A percentile compares a stretch with the other conserved stretches of the same genome.
Evolutionary conservation across 2,113 vertebrate genomes (phyloP).

Genomic region (Grammomys surdaster): DNA sequence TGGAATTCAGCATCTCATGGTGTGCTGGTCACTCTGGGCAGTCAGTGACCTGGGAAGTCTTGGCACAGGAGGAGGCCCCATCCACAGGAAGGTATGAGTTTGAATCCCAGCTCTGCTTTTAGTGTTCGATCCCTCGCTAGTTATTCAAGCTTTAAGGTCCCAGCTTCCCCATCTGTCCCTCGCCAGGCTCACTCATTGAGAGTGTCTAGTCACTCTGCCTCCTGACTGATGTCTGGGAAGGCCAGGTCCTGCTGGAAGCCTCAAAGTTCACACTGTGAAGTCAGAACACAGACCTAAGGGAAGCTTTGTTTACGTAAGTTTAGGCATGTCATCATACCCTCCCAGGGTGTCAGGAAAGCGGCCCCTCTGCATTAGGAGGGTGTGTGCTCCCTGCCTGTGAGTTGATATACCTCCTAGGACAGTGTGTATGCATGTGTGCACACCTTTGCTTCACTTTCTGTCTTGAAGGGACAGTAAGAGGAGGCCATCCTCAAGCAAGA

Average conservation of each 20-base stretch:
- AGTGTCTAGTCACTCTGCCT: neutral
- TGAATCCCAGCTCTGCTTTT: neutral
- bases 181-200: neutral
- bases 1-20: neutral
- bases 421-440: neutral
- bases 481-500: neutral
- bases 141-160: neutral
- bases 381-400: neutral
- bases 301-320: neutral
- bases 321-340: neutral
- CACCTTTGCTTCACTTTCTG: neutral
- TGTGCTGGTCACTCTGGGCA: neutral
- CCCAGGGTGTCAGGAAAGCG: neutral
- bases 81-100: neutral
- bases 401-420: neutral
- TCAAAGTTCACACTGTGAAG: accelerated
- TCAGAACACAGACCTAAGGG: neutral
- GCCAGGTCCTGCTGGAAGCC: neutral
- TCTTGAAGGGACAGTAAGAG: neutral
- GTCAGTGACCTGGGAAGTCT: neutral
- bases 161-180: neutral
- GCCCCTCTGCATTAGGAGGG: neutral
- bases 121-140: neutral
- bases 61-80: neutral
- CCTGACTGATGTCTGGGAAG: too few relatives aligned